Conservation (phyloP, 2,113 vertebrate genomes). For the Lophura nycthemera region DNA sequence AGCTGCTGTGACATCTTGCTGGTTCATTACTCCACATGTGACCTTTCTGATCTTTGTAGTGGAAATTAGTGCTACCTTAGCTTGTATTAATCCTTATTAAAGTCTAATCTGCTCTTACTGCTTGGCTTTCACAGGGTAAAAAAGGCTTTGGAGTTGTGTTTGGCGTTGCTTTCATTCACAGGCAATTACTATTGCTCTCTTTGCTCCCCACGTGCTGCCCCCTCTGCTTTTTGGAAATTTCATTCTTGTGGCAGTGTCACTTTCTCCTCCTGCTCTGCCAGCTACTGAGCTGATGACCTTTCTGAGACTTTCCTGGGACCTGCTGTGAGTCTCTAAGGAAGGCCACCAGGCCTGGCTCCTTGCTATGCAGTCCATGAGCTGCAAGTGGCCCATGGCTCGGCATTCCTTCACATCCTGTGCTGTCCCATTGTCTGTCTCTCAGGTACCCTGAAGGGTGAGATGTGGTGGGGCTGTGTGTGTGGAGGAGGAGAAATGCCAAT, state of each 20-base stretch:
- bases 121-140: neutral
- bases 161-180: neutral
- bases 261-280: neutral
- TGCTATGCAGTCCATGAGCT: neutral
- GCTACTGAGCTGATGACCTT: fast-evolving
- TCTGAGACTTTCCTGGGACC: neutral
- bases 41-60: neutral
- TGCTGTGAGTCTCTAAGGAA: neutral
- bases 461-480: fast-evolving
- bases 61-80: constrained; percentile 27
- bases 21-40: neutral
- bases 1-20: neutral
- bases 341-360: neutral
- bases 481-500: neutral
- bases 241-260: neutral
- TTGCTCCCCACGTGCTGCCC: fast-evolving
- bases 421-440: neutral
- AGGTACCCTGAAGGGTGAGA: neutral
- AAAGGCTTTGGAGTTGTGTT: constrained; percentile 16
- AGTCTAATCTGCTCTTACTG: constrained; percentile 63
- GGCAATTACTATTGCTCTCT: neutral
- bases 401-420: neutral
- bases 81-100: constrained; percentile 63
- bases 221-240: neutral
- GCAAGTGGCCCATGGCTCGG: neutral